Base-by-base conservation (phyloP, 2,797 vertebrate genomes). In the Tarsius wallacei region DNA sequence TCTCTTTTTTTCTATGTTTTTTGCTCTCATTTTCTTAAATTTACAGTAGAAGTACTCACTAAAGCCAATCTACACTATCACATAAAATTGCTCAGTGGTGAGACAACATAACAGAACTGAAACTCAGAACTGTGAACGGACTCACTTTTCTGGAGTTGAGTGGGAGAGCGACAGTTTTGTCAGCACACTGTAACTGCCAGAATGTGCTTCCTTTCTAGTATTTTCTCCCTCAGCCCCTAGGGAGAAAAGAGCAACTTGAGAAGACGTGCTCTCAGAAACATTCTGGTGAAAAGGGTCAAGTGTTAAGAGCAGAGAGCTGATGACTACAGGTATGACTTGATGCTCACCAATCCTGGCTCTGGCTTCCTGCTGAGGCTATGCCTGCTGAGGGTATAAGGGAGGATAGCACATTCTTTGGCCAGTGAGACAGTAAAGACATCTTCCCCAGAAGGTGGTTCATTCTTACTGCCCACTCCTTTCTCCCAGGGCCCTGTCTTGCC, bases 81-180 rank as follows among this genome's bases (percentile, higher is more conserved):
- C 73, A 93, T 77, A 88, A 94, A 80, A 57, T 77, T 95, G 85
- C 71, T 71, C 96, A 97, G 81, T 59, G 59, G 61, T 96, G 51
- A 91, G 73, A 78, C 21, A 57, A 78, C 57, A 96, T 81, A 93
- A 87, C 70, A 96, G 93, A 97, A 97, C 83, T 94, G 94, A 97
- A 97, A 97, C 95, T 93, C 1, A 10, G 88, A 78, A 93, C 86
- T 91, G 90, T 82, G 87, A 90, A 97, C 91, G 96, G 91, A 96
- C 89, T 93, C 95, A 93, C 97, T 97, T 98, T 96, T 95, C 96
- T 90, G 87, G 73, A 93, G 66, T 74, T 97, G 96, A 98, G 24
- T 93, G 55, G 4, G 33, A n/a, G 47, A n/a, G 77, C 74, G 24
- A 42, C 47, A 8, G 5, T 63, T 13, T 7, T 88, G 28, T 76